Percentiles rank a stretch among this genome's conserved stretches.
phyloP scores from a whole-genome alignment of 2,888 invertebrate genomes.

The Heliconius ethilla region DNA sequence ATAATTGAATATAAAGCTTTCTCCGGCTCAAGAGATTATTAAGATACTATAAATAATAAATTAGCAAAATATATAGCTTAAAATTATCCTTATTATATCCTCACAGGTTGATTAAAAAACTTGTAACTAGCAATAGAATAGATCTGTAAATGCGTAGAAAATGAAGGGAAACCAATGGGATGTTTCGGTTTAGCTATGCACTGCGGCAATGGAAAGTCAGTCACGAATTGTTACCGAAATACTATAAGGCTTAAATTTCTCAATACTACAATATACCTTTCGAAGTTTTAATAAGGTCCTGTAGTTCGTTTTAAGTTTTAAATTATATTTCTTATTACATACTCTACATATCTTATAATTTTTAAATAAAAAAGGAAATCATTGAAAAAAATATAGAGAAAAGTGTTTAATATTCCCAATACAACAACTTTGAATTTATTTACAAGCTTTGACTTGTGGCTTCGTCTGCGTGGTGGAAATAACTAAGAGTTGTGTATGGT shows the following conservation, averaged over 20 bases:
- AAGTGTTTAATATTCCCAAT: neutral
- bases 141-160: neutral
- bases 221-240: constrained; percentile 14
- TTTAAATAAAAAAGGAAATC: neutral
- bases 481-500: neutral
- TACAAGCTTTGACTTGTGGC: neutral
- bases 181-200: constrained; percentile 13
- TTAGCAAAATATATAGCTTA: too few species aligned
- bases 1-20: too few species aligned
- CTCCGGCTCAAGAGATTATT: too few species aligned
- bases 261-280: neutral
- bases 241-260: constrained; percentile 11
- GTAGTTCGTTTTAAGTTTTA: neutral
- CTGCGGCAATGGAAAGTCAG: neutral
- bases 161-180: constrained; percentile 12
- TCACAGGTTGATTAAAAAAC: neutral
- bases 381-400: neutral
- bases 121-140: neutral
- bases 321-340: too few species aligned
- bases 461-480: neutral
- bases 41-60: too few species aligned
- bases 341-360: neutral
- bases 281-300: neutral
- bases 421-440: neutral
- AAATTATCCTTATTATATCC: too few species aligned